Base-by-base conservation (phyloP, 2,797 vertebrate species). In the Urophycis tenuis region DNA sequence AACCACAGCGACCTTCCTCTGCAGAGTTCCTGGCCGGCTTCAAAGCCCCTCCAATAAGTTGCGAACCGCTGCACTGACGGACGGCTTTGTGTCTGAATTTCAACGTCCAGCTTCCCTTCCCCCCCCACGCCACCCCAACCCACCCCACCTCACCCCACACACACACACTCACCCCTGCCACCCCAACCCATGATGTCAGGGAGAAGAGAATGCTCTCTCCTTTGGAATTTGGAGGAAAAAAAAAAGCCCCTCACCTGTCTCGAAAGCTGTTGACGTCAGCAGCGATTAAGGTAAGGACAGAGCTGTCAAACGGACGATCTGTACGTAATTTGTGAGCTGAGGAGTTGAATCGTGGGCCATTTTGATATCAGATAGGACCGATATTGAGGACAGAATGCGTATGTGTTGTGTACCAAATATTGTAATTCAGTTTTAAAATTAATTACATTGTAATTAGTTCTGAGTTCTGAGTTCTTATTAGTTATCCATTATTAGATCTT, bases 231-330 rank as follows among this genome's bases (percentile, higher is more conserved):
- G 53, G 17, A 22, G 19, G 7, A 6, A 53, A 17, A 53, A 19
- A 19, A 6, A 19, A 3, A 53, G n/a, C n/a, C n/a, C 45, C 17
- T 22, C n/a, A 29, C 25, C 60, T 67, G 60, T 11, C 22, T 60
- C 53, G 10, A 77, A 77, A 76, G 31, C 2, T 71, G 78, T n/a
- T 84, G 69, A 80, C 74, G 75, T 41, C 67, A 71, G 60, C 79
- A 77, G 39, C 72, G 5, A 75, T 73, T n/a, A 81, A 84, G 83
- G 84, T 87, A 79, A 81, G 83, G 33, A 67, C 12, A 11, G n/a
- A 29, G 4, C n/a, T 67, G 60, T 60, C 7, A n/a, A 60, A 7
- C 6, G 10, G 25, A n/a, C 2, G 10, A 60, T 25, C 53, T n/a
- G 25, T 60, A 60, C 4, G 25, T 60, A 60, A 9, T n/a, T n/a